Evolutionary conservation across 2,888 invertebrate species (phyloP).

Genomic region (Clepsis dumicolana): DNA sequence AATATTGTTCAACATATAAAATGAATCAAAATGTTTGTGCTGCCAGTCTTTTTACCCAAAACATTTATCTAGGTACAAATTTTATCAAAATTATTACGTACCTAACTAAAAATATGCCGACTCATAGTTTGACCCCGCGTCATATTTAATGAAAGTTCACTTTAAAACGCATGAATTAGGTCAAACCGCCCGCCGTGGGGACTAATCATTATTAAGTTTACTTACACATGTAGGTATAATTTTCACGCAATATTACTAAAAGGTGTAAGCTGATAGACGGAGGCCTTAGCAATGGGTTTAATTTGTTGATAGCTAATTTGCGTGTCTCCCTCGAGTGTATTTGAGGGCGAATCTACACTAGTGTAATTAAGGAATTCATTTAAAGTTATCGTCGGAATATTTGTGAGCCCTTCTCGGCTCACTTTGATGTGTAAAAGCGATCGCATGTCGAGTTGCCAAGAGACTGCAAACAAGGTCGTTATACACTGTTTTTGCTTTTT

Average conservation of each 20-base stretch:
- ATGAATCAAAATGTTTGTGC: too few species aligned
- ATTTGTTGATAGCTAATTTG: slow-evolving; percentile 80
- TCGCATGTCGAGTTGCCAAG: slow-evolving; percentile 26
- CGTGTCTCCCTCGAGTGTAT: slow-evolving; percentile 65
- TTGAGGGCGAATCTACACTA: slow-evolving; percentile 81
- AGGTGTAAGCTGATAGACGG: slow-evolving; percentile 63
- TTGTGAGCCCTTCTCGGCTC: slow-evolving; percentile 47
- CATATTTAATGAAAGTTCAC: background rate
- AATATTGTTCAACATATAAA: too few species aligned
- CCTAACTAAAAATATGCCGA: background rate
- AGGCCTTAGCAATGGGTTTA: slow-evolving; percentile 67
- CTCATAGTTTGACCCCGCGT: background rate
- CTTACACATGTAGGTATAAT: slow-evolving; percentile 57
- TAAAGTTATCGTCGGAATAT: slow-evolving; percentile 73
- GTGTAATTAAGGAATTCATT: slow-evolving; percentile 81
- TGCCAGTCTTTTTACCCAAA: background rate
- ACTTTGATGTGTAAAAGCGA: slow-evolving; percentile 42
- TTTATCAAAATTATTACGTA: background rate
- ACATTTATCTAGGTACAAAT: background rate
- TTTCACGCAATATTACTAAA: slow-evolving; percentile 57
- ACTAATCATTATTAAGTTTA: slow-evolving; percentile 56
- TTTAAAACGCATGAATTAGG: slow-evolving; percentile 11
- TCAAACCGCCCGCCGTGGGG: slow-evolving; percentile 25
- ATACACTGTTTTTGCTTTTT: background rate
- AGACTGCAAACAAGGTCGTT: slow-evolving; percentile 19